These are phyloP conservation scores for Acromyrmex heyeri DNA, from an alignment of 1,140 invertebrate genomes.

Conservation along the genomic window DNA sequence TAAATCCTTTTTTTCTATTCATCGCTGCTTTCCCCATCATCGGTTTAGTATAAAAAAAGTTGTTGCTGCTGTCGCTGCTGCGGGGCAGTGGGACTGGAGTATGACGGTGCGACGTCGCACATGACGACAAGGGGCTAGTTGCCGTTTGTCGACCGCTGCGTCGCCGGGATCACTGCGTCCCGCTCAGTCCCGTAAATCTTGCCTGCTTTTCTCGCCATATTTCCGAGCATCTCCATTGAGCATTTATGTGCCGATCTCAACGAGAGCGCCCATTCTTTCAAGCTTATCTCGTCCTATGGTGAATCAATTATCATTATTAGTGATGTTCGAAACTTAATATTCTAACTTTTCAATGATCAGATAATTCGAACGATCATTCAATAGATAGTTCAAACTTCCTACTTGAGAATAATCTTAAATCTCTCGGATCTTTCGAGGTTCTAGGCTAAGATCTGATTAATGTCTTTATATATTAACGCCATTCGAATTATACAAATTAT, in stretches of 20 bases:
- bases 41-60: constrained; percentile 84
- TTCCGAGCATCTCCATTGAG: constrained; percentile 96
- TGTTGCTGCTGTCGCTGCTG: constrained; percentile 82
- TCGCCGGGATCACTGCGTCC: constrained; percentile 86
- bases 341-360: not conserved
- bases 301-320: constrained; percentile 8
- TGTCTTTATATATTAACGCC: not conserved
- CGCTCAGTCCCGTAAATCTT: constrained; percentile 97
- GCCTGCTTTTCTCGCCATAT: constrained; percentile 98
- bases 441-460: not conserved
- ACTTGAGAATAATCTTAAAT: not conserved
- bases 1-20: constrained; percentile 44
- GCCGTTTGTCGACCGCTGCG: constrained; percentile 87
- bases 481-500: not conserved
- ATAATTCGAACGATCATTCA: not conserved
- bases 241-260: constrained; percentile 96
- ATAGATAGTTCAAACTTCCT: not conserved
- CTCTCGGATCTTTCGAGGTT: not conserved
- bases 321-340: not conserved
- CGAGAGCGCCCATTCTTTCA: constrained; percentile 98
- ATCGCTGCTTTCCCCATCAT: constrained; percentile 46
- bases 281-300: constrained; percentile 96
- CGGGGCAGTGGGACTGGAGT: constrained; percentile 84
- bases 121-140: constrained; percentile 82
- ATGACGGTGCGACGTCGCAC: constrained; percentile 60